phyloP scores from a whole-genome alignment of 2,113 vertebrate genomes.

The Cyanoramphus novaezelandiae region DNA sequence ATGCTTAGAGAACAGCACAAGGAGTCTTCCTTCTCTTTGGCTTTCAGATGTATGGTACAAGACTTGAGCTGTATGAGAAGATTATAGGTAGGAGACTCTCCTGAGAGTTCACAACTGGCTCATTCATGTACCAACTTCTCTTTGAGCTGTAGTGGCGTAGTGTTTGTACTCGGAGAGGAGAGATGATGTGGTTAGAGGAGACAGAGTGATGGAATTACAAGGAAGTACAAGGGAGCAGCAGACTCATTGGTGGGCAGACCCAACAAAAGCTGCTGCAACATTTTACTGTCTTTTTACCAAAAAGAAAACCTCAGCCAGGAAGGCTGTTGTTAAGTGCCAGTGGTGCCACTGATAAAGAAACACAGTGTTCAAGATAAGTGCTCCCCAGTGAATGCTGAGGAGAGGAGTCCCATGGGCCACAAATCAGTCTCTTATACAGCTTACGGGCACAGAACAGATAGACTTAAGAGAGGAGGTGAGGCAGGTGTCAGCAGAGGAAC shows the following conservation, averaged over 20 bases:
- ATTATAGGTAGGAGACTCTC: background rate
- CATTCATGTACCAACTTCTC: background rate
- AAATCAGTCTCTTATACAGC: background rate
- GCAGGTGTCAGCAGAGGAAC: background rate
- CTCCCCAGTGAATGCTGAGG: background rate
- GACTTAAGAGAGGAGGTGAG: background rate
- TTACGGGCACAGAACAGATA: background rate
- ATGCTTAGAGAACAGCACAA: background rate
- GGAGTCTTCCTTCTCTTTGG: background rate
- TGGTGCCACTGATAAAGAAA: background rate
- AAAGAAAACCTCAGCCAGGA: background rate
- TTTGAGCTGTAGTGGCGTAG: background rate
- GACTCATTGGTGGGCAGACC: background rate
- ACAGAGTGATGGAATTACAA: background rate
- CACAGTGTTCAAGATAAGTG: background rate
- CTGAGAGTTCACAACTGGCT: background rate
- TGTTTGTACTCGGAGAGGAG: background rate
- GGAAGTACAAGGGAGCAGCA: background rate
- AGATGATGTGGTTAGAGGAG: background rate
- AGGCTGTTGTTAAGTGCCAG: background rate
- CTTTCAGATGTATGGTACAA: background rate
- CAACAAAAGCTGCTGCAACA: background rate
- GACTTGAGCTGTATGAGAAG: background rate
- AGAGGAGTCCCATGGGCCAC: background rate
- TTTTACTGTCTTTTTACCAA: background rate